Conservation (phyloP, 2,113 vertebrate species). For the Myotis lucifugus region DNA sequence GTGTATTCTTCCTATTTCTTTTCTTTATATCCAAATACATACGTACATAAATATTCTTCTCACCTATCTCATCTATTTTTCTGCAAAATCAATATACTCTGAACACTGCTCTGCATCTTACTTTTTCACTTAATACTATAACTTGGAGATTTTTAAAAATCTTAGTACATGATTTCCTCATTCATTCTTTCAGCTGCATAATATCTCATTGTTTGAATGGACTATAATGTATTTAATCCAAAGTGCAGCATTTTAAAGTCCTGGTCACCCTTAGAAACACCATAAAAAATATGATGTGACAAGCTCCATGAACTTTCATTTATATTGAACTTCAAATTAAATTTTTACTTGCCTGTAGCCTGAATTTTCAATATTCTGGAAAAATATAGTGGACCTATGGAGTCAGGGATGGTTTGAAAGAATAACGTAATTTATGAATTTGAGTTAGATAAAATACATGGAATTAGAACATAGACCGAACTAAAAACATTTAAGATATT, state of each 20-base stretch:
- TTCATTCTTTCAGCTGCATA: background rate
- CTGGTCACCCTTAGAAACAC: background rate
- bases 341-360: background rate
- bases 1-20: background rate
- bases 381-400: background rate
- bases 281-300: background rate
- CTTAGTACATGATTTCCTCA: background rate
- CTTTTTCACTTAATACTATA: background rate
- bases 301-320: slow-evolving; percentile 11
- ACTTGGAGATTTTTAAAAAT: background rate
- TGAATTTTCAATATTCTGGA: slow-evolving; percentile 23
- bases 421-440: slow-evolving; percentile 23
- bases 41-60: background rate
- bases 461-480: background rate
- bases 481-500: slow-evolving; percentile 13
- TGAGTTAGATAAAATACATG: slow-evolving; percentile 1
- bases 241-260: slow-evolving; percentile 13
- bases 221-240: slow-evolving; percentile 21
- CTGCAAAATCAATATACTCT: background rate
- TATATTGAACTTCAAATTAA: slow-evolving; percentile 31
- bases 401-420: slow-evolving; percentile 20
- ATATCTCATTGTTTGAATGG: slow-evolving; percentile 17
- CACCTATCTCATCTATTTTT: background rate
- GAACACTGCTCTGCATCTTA: background rate
- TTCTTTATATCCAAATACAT: background rate